Conservation (phyloP, 1,140 invertebrate genomes). For the Dendrolimus kikuchii region DNA sequence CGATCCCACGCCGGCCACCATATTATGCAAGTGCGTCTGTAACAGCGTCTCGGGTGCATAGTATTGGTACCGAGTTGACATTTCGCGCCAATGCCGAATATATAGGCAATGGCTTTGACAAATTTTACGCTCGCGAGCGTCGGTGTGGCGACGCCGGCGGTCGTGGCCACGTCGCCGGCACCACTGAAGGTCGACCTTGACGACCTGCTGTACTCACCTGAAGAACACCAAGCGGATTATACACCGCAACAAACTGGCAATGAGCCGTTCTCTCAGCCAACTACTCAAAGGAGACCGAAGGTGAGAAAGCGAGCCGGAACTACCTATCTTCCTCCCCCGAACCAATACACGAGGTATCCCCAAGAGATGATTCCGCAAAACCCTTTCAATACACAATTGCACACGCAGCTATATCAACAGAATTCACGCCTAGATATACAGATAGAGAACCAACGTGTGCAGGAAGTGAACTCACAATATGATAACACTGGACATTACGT, state of each 20-base stretch:
- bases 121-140: slow-evolving; percentile 49
- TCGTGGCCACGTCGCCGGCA: slow-evolving; percentile 32
- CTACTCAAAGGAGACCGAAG: slow-evolving; percentile 45
- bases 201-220: slow-evolving; percentile 56
- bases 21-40: slow-evolving; percentile 45
- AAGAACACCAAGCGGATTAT: slow-evolving; percentile 40
- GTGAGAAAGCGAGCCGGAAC: slow-evolving; percentile 57
- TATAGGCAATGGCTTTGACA: slow-evolving; percentile 53
- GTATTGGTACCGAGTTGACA: slow-evolving; percentile 44
- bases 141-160: slow-evolving; percentile 37
- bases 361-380: slow-evolving; percentile 41
- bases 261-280: slow-evolving; percentile 48
- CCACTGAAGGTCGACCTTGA: slow-evolving; percentile 47
- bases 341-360: slow-evolving; percentile 57
- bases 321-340: slow-evolving; percentile 56
- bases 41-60: slow-evolving; percentile 23
- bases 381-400: slow-evolving; percentile 42
- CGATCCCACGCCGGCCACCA: slow-evolving; percentile 30
- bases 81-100: slow-evolving; percentile 45
- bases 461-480: slow-evolving; percentile 41
- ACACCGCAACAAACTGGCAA: slow-evolving; percentile 32
- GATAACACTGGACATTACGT: slow-evolving; percentile 59
- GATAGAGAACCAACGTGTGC: slow-evolving; percentile 48
- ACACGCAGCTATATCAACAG: slow-evolving; percentile 54
- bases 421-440: slow-evolving; percentile 48